Evolutionary conservation across 2,797 vertebrate species (phyloP), one percentile per base, ranked within the genome.

Genomic region (Rhodeus uyekii): DNA sequence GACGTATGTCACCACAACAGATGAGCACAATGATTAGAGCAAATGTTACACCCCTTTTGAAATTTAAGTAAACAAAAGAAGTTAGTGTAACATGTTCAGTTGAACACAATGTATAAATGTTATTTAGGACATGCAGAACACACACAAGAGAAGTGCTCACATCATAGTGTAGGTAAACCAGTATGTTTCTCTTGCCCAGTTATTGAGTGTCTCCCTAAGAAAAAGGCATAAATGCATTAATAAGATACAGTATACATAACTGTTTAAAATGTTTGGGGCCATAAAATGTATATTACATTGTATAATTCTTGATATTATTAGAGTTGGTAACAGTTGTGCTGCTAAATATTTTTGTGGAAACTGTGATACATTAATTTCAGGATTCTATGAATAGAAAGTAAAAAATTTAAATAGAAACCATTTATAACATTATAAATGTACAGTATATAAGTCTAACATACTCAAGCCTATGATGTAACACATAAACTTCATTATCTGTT

Each of bases 1-100:
- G 93, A 7, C 94, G 93, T 24, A 95, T 63, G 53, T 93, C 86
- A 83, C 86, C 91, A 80, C 94, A 97, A 89, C 95, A 96, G 80
- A 93, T 89, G 78, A 97, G 84, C 29, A 89, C 73, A 82, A 97
- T 0, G 50, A 94, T 53, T 71, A 96, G 77, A 72, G 89, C 87
- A 4, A 94, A 0, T 60, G 92, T 89, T 6, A 8, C 46, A 12
- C 39, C 88, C 82, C 96, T 96, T 83, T 24, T 55, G 16, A 75
- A 74, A 85, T 91, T 85, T 80, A 86, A 73, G 3, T 44, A 84
- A 90, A 34, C 84, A 74, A 86, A 85, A 69, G 90, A 72, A 89
- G 77, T 86, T 88, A 27, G 63, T 80, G 6, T 9, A 65, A 32
- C 29, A 39, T 55, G 16, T 22, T 64, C 14, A 29, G 34, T 48